Base-by-base conservation (phyloP, 2,888 invertebrate genomes). In the Sisyra terminalis region DNA sequence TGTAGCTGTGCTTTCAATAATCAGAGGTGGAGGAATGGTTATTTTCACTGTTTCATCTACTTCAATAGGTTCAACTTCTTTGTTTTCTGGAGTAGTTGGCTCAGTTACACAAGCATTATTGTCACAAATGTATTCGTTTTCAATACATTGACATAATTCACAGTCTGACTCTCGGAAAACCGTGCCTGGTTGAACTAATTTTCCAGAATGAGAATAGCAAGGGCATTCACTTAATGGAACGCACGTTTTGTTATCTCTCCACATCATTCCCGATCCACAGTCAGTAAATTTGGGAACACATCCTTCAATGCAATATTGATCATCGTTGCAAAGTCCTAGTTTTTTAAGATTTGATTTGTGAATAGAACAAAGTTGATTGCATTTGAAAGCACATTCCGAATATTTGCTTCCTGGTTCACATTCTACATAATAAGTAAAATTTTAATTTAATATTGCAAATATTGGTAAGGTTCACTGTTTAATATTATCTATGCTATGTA, bases 61-160 rank as follows among this genome's bases (percentile, higher is more conserved):
- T 18, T 17, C 18, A 9, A 14, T 9, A 4, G 30, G 18, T n/a
- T 40, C 40, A n/a, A 32, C 16, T 40, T 31, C 35, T 8, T 41
- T 15, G 15, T n/a, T 35, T 14, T 47, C 45, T 16, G 47, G 47
- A 9, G 45, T 46, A 15, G 37, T 29, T 35, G 46, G 45, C 9
- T 45, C 43, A 18, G 32, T 40, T 6, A 44, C 50, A 49, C 78
- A 78, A 2, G 60, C 48, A 7, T 64, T 64, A 18, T 67, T 59
- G 54, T 78, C 75, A 55, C 89, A 89, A 37, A 74, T 70, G 45
- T 80, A 73, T 15, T 68, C 69, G 60, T 89, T 87, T 53, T 82
- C 71, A 6, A 84, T 64, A 52, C 90, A 90, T 51, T 87, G 87
- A 53, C 89, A 90, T 10, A 73, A 67, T 51, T 75, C 71, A 53